Percentiles rank a stretch among this genome's conserved stretches.
Conservation (phyloP, 2,113 vertebrate genomes). For the Oxyura jamaicensis region DNA sequence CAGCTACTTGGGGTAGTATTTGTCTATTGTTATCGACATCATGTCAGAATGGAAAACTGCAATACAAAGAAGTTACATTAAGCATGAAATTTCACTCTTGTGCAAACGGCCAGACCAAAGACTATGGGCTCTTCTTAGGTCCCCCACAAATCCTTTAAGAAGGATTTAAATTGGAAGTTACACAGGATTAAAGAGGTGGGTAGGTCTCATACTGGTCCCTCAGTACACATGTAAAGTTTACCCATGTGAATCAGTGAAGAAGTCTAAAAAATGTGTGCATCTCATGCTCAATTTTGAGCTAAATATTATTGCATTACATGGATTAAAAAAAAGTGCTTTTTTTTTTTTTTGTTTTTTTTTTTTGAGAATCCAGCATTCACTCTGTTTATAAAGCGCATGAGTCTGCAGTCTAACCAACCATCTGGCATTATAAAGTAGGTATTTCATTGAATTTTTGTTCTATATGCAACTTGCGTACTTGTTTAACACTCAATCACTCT, state of each 20-base stretch:
- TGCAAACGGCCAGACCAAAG: neutral
- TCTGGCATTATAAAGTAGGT: neutral
- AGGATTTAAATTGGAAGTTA: neutral
- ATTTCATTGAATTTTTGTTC: neutral
- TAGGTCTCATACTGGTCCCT: neutral
- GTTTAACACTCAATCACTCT: neutral
- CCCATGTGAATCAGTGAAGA: neutral
- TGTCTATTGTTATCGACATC: neutral
- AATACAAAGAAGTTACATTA: neutral
- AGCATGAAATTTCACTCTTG: neutral
- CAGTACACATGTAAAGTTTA: neutral
- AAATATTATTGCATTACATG: neutral
- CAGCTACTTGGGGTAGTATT: neutral
- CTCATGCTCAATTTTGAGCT: neutral
- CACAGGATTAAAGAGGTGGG: neutral
- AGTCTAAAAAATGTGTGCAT: neutral
- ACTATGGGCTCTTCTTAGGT: neutral
- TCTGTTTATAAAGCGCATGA: neutral
- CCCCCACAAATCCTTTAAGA: neutral
- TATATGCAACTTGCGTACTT: neutral
- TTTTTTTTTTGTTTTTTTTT: neutral
- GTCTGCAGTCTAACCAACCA: neutral
- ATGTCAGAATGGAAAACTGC: neutral
- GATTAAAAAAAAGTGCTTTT: neutral
- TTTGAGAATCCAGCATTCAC: neutral